Conservation (phyloP, 2,797 vertebrate genomes). For the Microctenopoma steveboyesi region DNA sequence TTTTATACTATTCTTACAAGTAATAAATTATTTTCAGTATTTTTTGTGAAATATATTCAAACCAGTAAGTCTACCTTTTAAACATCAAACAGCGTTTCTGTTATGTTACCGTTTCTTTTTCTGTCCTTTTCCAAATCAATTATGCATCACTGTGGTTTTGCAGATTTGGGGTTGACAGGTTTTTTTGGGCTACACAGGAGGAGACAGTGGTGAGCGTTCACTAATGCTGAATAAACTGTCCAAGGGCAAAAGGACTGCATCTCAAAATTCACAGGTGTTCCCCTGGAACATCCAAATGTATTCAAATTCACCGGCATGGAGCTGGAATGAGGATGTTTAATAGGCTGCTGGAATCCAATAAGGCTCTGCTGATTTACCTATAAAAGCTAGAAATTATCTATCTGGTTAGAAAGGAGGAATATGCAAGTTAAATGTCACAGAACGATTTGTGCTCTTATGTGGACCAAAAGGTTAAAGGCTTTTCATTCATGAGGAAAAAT, state of each 20-base stretch:
- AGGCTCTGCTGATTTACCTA: conserved; percentile 46
- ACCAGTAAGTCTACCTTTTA: conserved; percentile 29
- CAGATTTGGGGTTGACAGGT: conserved; percentile 54
- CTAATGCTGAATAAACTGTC: conserved; percentile 47
- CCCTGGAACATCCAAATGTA: conserved; percentile 50
- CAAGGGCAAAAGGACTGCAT: conserved; percentile 48
- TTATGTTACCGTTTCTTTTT: conserved; percentile 69
- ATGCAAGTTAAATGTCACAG: conserved; percentile 72
- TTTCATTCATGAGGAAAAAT: conserved; percentile 81
- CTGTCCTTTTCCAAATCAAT: conserved; percentile 67
- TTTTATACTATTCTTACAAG: conserved; percentile 8
- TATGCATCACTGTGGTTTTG: conserved; percentile 61
- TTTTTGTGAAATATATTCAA: conserved; percentile 48
- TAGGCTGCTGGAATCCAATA: conserved; percentile 48
- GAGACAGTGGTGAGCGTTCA: conserved; percentile 33
- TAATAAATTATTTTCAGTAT: conserved; percentile 14
- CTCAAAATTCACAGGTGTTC: conserved; percentile 54
- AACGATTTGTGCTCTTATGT: conserved; percentile 65
- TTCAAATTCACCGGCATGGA: conserved; percentile 51
- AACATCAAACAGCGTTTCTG: conserved; percentile 49
- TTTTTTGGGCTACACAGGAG: conserved; percentile 33
- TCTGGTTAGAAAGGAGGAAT: conserved; percentile 51
- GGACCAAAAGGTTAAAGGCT: conserved; percentile 78
- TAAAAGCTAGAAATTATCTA: conserved; percentile 60
- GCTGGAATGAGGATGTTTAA: conserved; percentile 41